Base-by-base conservation (phyloP, 2,888 invertebrate species). In the Archips xylosteana region DNA sequence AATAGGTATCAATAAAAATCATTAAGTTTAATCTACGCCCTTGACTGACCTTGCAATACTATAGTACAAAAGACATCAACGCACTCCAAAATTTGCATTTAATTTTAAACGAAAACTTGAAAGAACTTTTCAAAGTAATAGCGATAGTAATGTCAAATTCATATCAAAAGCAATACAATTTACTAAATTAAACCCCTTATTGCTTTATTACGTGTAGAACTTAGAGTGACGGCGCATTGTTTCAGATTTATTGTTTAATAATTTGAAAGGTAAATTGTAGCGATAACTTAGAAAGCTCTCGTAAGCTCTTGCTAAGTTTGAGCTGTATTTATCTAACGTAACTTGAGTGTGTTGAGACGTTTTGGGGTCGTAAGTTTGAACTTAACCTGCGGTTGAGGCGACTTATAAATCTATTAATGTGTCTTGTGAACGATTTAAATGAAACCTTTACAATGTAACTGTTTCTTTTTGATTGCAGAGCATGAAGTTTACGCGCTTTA, bases 231-330 rank as follows among this genome's bases (percentile, higher is more conserved):
- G 66, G 72, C 49, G 51, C 63, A 70, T 54, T 70, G 74, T 74
- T 54, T 69, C 60, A 74, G 65, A 74, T 74, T 74, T 74, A 74
- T 69, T 65, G 74, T 69, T 74, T 74, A 74, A 74, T 74, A 74
- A 74, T 74, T 74, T 74, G 74, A 74, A 74, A 68, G 74, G 69
- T 64, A 74, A 74, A 74, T 74, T 74, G 74, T 74, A 70, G 74
- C 64, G 65, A 70, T 74, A 74, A 65, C 61, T 74, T 65, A 63
- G 63, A 57, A 68, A 69, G 8, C 65, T 47, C 45, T 57, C 54
- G 62, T 67, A 63, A 72, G 61, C 71, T 72, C 61, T 72, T 72
- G 54, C 66, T 67, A 62, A 54, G 61, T 67, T 32, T 5, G 12
- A 57, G 57, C 57, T 57, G 57, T 54, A 13, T 45, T 61, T 61